phyloP scores from a whole-genome alignment of 2,113 vertebrate genomes.

The Megaptera novaeangliae region DNA sequence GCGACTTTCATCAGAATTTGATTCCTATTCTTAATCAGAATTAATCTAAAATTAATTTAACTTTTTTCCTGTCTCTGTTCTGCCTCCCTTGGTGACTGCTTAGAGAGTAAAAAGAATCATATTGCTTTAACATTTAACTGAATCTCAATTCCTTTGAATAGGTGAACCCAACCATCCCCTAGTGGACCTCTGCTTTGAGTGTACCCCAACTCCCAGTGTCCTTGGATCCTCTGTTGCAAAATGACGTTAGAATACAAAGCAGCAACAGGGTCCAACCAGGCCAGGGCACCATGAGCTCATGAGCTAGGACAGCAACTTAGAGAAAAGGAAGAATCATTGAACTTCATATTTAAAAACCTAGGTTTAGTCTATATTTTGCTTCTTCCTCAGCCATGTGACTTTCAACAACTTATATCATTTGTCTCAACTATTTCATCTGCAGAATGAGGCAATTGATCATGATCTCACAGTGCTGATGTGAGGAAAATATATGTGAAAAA shows the following conservation, averaged over 20 bases:
- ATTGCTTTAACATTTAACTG: not conserved
- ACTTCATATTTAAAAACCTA: not conserved
- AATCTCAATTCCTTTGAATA: not conserved
- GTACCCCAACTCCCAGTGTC: not conserved
- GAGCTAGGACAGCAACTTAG: not conserved
- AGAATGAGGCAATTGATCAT: not conserved
- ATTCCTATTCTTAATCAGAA: not conserved
- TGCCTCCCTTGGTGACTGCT: not conserved
- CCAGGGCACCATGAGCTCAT: not conserved
- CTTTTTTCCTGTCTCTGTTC: not conserved
- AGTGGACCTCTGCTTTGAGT: not conserved
- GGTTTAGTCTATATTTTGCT: not conserved
- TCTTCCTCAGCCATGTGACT: not conserved
- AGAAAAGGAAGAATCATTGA: not conserved
- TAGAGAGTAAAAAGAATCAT: not conserved
- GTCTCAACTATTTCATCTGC: not conserved
- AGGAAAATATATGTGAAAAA: not conserved
- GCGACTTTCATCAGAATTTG: not conserved
- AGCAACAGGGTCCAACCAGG: not conserved
- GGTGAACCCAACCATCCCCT: not conserved
- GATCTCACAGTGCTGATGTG: not conserved
- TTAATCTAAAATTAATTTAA: constrained; percentile 12
- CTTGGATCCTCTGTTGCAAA: not conserved
- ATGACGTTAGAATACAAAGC: not conserved
- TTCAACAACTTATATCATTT: not conserved